These are phyloP conservation scores for Cladopsammia gracilis DNA, from an alignment of 64 coral and sea anemone species.

Conservation along the genomic window DNA sequence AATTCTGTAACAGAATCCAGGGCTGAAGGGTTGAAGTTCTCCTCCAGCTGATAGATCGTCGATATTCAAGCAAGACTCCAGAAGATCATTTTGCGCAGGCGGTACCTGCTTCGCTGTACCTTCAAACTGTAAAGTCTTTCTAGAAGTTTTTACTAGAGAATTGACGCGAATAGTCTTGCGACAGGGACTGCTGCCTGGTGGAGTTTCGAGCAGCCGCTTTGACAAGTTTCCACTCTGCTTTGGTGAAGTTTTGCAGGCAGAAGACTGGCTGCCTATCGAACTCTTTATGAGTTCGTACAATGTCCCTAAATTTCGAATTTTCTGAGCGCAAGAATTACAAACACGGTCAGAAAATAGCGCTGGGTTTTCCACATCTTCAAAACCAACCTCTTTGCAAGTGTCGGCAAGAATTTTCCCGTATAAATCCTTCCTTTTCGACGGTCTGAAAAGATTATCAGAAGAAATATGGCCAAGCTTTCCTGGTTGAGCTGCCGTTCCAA, in stretches of 20 bases:
- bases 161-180: conserved; percentile 58
- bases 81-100: neutral
- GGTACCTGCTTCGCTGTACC: neutral
- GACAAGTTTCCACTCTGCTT: conserved; percentile 1
- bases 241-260: conserved; percentile 33
- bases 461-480: conserved; percentile 26
- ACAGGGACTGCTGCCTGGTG: conserved; percentile 46
- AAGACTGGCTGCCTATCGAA: neutral
- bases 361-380: conserved; percentile 39
- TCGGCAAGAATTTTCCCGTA: conserved; percentile 8
- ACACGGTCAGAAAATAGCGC: conserved; percentile 34
- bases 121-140: conserved; percentile 33
- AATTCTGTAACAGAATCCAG: too few relatives aligned
- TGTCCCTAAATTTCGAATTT: conserved; percentile 41
- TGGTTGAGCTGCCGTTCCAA: conserved; percentile 41
- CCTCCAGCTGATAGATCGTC: neutral
- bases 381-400: conserved; percentile 14
- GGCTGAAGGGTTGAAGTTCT: neutral
- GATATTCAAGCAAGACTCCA: neutral
- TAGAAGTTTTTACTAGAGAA: neutral
- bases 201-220: conserved; percentile 51
- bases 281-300: conserved; percentile 20
- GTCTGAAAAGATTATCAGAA: conserved; percentile 52
- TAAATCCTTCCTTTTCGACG: conserved; percentile 42
- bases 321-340: conserved; percentile 44